Percentiles rank a stretch among this genome's conserved stretches.
Conservation (phyloP, 2,888 invertebrate species). For the Saturnia japonica region DNA sequence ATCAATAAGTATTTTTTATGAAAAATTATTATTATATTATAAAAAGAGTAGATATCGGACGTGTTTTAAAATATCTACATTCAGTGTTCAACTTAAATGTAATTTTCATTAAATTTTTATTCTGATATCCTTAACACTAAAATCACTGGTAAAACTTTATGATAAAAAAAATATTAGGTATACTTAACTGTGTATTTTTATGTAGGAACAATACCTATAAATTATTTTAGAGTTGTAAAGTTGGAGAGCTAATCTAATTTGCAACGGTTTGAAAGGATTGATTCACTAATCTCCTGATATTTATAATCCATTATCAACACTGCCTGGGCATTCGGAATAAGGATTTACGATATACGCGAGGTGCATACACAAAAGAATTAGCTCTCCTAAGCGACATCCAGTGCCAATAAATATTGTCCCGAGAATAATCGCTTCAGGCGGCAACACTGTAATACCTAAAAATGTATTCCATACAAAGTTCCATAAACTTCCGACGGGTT, state of each 20-base stretch:
- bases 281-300: slow-evolving; percentile 68
- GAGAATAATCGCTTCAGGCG: slow-evolving; percentile 61
- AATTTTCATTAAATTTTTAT: neutral
- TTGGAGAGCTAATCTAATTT: slow-evolving; percentile 59
- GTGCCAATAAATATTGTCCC: slow-evolving; percentile 70
- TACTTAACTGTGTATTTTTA: slow-evolving; percentile 28
- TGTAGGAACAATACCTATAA: slow-evolving; percentile 31
- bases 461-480: slow-evolving; percentile 55
- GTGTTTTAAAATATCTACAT: too few species aligned
- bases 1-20: neutral
- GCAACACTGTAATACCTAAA: slow-evolving; percentile 66
- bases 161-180: slow-evolving; percentile 21
- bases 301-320: slow-evolving; percentile 75
- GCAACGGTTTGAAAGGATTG: slow-evolving; percentile 68
- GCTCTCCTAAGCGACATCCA: slow-evolving; percentile 74
- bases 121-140: neutral
- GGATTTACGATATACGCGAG: slow-evolving; percentile 68
- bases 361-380: slow-evolving; percentile 71
- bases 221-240: slow-evolving; percentile 47
- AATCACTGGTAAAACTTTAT: neutral
- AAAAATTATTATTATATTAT: too few species aligned
- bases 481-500: slow-evolving; percentile 51
- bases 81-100: too few species aligned
- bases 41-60: too few species aligned
- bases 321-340: slow-evolving; percentile 56